Evolutionary conservation across 2,113 vertebrate genomes (phyloP).

Genomic region (Tylochromis polylepis): DNA sequence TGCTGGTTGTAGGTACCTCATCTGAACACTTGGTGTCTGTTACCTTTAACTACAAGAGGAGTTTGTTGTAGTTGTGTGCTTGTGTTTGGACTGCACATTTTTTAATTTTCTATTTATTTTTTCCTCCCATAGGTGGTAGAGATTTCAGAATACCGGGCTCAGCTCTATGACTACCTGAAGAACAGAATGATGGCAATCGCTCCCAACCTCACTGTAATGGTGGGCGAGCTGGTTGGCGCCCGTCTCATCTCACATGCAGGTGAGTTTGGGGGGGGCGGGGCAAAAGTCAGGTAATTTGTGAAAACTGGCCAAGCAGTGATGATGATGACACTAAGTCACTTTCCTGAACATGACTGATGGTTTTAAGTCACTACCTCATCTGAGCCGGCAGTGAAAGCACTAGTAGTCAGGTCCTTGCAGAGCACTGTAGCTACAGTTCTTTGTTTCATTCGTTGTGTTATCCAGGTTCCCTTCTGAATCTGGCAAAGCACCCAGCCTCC

Average conservation of each 20-base stretch:
- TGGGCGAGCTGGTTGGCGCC: slow-evolving; percentile 95
- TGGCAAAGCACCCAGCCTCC: slow-evolving; percentile 96
- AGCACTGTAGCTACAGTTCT: background rate
- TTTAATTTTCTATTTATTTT: background rate
- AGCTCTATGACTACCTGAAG: slow-evolving; percentile 96
- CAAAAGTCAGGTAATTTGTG: background rate
- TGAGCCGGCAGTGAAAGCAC: slow-evolving; percentile 55
- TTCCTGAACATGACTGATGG: slow-evolving; percentile 79
- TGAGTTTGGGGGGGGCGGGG: slow-evolving; percentile 22
- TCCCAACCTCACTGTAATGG: slow-evolving; percentile 94
- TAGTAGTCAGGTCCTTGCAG: background rate
- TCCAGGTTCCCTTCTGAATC: slow-evolving; percentile 90
- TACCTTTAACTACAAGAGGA: too few species aligned
- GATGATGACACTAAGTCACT: slow-evolving; percentile 68
- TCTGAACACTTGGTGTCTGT: too few species aligned
- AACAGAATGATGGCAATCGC: slow-evolving; percentile 99
- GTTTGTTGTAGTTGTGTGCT: too few species aligned
- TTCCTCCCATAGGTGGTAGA: slow-evolving; percentile 83
- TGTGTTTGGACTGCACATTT: too few species aligned
- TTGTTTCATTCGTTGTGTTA: background rate
- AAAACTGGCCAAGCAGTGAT: slow-evolving; percentile 70
- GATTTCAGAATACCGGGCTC: slow-evolving; percentile 90
- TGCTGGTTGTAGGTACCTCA: too few species aligned
- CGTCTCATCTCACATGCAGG: slow-evolving; percentile 95
- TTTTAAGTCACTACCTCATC: slow-evolving; percentile 95